phyloP scores from a whole-genome alignment of 1,140 invertebrate species.

The Drosophila guanche region DNA sequence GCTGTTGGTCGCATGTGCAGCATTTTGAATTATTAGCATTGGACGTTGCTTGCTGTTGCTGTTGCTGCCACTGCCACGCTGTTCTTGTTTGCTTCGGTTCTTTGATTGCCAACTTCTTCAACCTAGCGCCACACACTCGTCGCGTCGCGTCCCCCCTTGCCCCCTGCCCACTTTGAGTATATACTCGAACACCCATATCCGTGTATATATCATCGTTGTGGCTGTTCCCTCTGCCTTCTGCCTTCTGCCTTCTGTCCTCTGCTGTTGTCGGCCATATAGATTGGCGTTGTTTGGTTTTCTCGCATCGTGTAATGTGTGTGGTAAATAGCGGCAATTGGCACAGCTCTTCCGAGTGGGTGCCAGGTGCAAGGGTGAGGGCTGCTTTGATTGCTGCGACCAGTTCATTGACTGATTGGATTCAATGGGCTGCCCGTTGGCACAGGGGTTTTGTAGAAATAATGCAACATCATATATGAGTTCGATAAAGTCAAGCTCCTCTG shows the following conservation, averaged over 20 bases:
- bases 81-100: slow-evolving; percentile 54
- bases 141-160: no score
- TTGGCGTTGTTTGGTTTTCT: slow-evolving; percentile 69
- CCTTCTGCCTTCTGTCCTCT: no score
- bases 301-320: slow-evolving; percentile 71
- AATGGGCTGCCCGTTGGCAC: background rate
- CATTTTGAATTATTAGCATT: slow-evolving; percentile 78
- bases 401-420: slow-evolving; percentile 53
- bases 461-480: no score
- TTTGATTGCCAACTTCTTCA: slow-evolving; percentile 67
- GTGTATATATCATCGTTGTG: slow-evolving; percentile 48
- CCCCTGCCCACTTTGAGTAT: background rate
- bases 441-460: no score
- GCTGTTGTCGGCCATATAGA: slow-evolving; percentile 47
- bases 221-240: background rate
- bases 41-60: slow-evolving; percentile 38
- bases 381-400: background rate
- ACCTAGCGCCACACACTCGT: slow-evolving; percentile 44
- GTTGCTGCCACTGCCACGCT: background rate
- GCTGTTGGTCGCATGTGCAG: slow-evolving; percentile 65
- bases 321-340: slow-evolving; percentile 66
- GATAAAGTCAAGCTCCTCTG: no score
- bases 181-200: slow-evolving; percentile 21
- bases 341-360: slow-evolving; percentile 15
- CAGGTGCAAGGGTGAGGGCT: background rate